Evolutionary conservation across 2,113 vertebrate species (phyloP).

Genomic region (Tupaia chinensis): DNA sequence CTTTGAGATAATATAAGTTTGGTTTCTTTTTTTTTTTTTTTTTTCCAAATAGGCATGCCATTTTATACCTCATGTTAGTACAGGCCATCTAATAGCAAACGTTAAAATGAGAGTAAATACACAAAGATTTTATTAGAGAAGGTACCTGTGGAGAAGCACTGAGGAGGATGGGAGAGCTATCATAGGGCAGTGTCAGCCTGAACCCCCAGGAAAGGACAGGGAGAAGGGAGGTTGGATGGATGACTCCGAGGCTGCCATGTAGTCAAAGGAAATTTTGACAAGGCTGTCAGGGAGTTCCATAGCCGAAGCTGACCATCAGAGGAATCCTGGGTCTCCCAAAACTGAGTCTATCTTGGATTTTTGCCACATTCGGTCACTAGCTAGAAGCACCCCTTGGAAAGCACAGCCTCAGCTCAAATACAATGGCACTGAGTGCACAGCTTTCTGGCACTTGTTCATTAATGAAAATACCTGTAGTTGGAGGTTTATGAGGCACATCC

Average conservation of each 20-base stretch:
- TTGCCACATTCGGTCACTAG: background rate
- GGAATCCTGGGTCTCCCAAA: background rate
- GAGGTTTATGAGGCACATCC: background rate
- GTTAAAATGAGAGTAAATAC: background rate
- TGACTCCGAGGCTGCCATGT: background rate
- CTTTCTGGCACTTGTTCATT: too few relatives aligned
- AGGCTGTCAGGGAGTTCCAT: background rate
- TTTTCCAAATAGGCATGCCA: background rate
- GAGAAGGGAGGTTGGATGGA: background rate
- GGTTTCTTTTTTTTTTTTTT: background rate
- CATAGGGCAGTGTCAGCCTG: background rate
- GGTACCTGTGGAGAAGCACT: background rate
- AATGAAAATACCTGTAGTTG: background rate
- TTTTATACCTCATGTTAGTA: background rate
- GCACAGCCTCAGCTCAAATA: background rate
- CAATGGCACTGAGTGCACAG: background rate
- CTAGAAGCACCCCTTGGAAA: background rate
- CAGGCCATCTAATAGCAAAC: background rate
- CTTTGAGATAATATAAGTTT: background rate
- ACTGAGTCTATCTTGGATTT: background rate
- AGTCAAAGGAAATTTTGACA: background rate
- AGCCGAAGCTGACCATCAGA: background rate
- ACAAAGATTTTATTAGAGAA: slow-evolving; percentile 8
- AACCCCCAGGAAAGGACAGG: background rate
- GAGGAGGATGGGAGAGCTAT: background rate